Percentiles rank a stretch among this genome's conserved stretches.
Conservation (phyloP, 2,797 vertebrate species). For the Myripristis jacobus region DNA sequence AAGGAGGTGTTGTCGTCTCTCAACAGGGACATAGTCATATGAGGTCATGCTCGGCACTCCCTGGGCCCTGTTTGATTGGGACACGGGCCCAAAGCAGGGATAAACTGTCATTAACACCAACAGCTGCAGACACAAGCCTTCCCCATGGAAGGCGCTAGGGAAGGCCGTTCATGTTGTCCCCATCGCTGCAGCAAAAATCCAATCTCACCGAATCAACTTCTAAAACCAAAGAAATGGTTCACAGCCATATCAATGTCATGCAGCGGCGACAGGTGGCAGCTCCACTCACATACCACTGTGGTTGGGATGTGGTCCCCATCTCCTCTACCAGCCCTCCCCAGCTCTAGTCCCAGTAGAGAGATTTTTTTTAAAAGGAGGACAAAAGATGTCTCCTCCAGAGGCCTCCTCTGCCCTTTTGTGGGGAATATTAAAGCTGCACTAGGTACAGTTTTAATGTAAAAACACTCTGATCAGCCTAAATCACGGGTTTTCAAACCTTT, state of each 20-base stretch:
- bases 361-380: constrained; percentile 29
- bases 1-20: constrained; percentile 63
- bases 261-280: constrained; percentile 73
- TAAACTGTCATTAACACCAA: constrained; percentile 77
- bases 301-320: constrained; percentile 27
- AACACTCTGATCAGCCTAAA: neutral
- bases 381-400: neutral
- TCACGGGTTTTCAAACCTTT: no score
- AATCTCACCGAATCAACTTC: constrained; percentile 65
- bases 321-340: constrained; percentile 1
- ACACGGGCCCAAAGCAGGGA: constrained; percentile 70
- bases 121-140: constrained; percentile 78
- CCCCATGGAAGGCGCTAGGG: constrained; percentile 50
- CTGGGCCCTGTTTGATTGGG: constrained; percentile 70
- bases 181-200: constrained; percentile 42
- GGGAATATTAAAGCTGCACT: neutral
- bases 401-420: neutral
- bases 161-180: constrained; percentile 42
- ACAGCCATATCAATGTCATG: constrained; percentile 76
- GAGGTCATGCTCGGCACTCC: constrained; percentile 60
- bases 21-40: constrained; percentile 51
- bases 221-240: constrained; percentile 75
- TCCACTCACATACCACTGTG: constrained; percentile 32
- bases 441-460: neutral
- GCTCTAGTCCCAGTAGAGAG: constrained; percentile 19